phyloP scores from a whole-genome alignment of 35 echinoderm and acorn worm genomes.

The Diadema setosum region DNA sequence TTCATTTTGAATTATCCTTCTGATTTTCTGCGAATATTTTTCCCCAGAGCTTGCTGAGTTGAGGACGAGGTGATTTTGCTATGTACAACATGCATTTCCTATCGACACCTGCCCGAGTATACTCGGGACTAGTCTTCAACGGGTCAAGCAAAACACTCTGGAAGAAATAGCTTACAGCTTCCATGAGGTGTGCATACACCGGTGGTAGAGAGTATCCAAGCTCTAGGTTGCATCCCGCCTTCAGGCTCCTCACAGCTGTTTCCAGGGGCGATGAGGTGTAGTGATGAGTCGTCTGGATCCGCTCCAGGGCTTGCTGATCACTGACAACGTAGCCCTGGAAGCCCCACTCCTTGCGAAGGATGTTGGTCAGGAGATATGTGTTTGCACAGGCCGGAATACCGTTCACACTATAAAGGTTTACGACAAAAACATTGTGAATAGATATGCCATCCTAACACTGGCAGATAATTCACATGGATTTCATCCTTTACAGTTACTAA shows the following conservation, averaged over 20 bases:
- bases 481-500: too few relatives aligned
- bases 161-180: conserved; percentile 33
- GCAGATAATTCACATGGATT: too few relatives aligned
- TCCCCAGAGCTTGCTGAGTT: too few relatives aligned
- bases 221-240: conserved; percentile 86
- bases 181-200: conserved; percentile 45
- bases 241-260: conserved; percentile 47
- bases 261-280: conserved; percentile 71
- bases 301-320: conserved; percentile 72
- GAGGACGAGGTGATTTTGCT: too few relatives aligned
- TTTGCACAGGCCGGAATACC: conserved; percentile 88
- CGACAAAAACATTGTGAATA: too few relatives aligned
- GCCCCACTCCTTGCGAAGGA: conserved; percentile 73
- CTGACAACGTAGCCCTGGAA: conserved; percentile 95
- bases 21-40: too few relatives aligned
- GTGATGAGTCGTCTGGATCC: conserved; percentile 41
- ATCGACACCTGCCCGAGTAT: too few relatives aligned
- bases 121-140: too few relatives aligned
- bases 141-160: too few relatives aligned
- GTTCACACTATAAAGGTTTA: conserved; percentile 70
- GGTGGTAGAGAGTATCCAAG: background rate
- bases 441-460: too few relatives aligned
- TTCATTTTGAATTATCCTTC: too few relatives aligned
- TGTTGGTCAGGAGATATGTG: conserved; percentile 67
- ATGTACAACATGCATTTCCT: too few relatives aligned